Percentiles rank a stretch among this genome's conserved stretches.
Conservation (phyloP, 2,888 invertebrate species). For the Rhamnusium bicolor region DNA sequence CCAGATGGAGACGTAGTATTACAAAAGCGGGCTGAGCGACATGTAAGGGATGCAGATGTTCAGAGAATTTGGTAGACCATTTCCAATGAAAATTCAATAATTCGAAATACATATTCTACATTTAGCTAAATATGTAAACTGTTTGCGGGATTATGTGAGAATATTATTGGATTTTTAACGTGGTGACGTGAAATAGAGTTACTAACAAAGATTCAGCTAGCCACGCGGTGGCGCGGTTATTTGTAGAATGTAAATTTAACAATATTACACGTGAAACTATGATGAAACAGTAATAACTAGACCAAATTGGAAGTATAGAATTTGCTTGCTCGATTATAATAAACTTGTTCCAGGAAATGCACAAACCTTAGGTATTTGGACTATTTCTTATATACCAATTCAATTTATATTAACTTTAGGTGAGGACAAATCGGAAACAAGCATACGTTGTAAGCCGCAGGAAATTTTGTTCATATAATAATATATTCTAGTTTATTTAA, state of each 20-base stretch:
- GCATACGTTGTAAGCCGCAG: too few relatives aligned
- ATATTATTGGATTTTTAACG: not conserved
- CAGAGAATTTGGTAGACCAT: conserved; percentile 30
- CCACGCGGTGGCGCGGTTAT: conserved; percentile 6
- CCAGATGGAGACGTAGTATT: conserved; percentile 44
- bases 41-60: conserved; percentile 32
- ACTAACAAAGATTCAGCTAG: not conserved
- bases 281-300: not conserved
- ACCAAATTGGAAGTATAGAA: not conserved
- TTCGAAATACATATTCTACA: conserved; percentile 14
- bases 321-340: not conserved
- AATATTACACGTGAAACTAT: conserved; percentile 4
- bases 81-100: conserved; percentile 33
- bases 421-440: too few relatives aligned
- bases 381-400: too few relatives aligned
- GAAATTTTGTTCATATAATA: too few relatives aligned
- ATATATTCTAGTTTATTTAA: too few relatives aligned
- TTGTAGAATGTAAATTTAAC: conserved; percentile 12
- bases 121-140: conserved; percentile 2
- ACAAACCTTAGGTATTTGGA: too few relatives aligned
- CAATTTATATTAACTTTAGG: too few relatives aligned
- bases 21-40: conserved; percentile 7
- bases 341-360: too few relatives aligned
- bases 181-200: not conserved
- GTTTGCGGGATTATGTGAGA: not conserved